phyloP scores from a whole-genome alignment of 2,888 invertebrate genomes.

The Acleris literana region DNA sequence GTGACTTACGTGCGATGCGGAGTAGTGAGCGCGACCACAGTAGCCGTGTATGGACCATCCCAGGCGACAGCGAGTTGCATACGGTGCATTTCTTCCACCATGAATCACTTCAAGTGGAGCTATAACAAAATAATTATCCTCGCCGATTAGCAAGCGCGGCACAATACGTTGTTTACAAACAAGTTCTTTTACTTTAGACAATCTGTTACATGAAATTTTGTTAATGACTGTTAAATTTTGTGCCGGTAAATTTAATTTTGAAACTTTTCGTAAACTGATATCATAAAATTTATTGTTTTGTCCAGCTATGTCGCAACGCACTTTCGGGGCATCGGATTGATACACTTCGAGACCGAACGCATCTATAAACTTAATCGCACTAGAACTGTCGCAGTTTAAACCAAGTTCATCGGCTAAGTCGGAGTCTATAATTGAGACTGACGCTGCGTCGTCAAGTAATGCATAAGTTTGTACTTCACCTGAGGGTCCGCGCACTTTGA shows the following conservation, averaged over 20 bases:
- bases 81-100: constrained; percentile 37
- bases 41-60: constrained; percentile 40
- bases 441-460: constrained; percentile 21
- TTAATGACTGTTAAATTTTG: constrained; percentile 11
- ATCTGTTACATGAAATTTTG: background rate
- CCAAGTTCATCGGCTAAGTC: constrained; percentile 11
- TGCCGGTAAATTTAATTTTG: constrained; percentile 18
- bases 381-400: background rate
- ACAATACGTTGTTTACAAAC: constrained; percentile 2
- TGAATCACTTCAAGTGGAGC: constrained; percentile 38
- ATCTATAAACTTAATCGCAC: constrained; percentile 12
- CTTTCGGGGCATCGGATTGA: constrained; percentile 24
- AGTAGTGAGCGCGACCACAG: constrained; percentile 37
- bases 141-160: constrained; percentile 14
- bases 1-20: constrained; percentile 53
- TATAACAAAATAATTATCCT: constrained; percentile 25
- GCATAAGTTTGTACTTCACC: constrained; percentile 2
- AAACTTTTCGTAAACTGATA: constrained; percentile 18
- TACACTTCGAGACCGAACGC: constrained; percentile 27
- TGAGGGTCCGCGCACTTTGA: background rate
- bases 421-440: constrained; percentile 26
- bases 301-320: background rate
- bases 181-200: background rate
- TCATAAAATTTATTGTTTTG: constrained; percentile 8
- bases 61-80: constrained; percentile 17